These are phyloP conservation scores for Drosophila austrosaltans DNA, from an alignment of 2,888 invertebrate genomes.

Conservation along the genomic window DNA sequence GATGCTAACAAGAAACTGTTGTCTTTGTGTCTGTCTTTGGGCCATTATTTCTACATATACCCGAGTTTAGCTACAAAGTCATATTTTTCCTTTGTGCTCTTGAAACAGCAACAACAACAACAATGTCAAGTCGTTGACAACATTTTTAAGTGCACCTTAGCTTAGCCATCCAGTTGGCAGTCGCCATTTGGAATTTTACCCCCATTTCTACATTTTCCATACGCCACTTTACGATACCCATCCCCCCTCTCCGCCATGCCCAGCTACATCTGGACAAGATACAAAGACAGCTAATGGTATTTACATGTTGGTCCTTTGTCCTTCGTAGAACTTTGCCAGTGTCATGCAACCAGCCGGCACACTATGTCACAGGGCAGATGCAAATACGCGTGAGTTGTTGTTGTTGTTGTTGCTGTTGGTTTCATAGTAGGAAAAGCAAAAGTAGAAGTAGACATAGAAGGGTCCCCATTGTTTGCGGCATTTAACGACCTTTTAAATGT, in stretches of 20 bases:
- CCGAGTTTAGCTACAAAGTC: conserved; percentile 60
- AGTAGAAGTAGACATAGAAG: neutral
- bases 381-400: conserved; percentile 61
- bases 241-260: neutral
- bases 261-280: conserved; percentile 9
- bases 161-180: conserved; percentile 20
- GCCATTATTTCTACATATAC: conserved; percentile 34
- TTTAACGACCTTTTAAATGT: conserved; percentile 77
- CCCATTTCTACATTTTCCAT: conserved; percentile 18
- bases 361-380: conserved; percentile 52
- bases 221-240: conserved; percentile 17
- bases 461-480: conserved; percentile 45
- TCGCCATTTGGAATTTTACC: conserved; percentile 14
- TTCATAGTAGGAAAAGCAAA: conserved; percentile 7
- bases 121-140: conserved; percentile 76
- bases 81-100: conserved; percentile 62
- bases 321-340: conserved; percentile 26
- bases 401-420: conserved; percentile 25
- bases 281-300: conserved; percentile 62
- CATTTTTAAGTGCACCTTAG: conserved; percentile 60
- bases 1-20: conserved; percentile 18
- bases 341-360: conserved; percentile 35
- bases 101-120: conserved; percentile 79
- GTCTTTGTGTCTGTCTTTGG: conserved; percentile 33
- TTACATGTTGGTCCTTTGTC: conserved; percentile 57